Percentiles rank a stretch among this genome's conserved stretches.
Conservation (phyloP, 2,797 vertebrate species). For the Vireo griseus region DNA sequence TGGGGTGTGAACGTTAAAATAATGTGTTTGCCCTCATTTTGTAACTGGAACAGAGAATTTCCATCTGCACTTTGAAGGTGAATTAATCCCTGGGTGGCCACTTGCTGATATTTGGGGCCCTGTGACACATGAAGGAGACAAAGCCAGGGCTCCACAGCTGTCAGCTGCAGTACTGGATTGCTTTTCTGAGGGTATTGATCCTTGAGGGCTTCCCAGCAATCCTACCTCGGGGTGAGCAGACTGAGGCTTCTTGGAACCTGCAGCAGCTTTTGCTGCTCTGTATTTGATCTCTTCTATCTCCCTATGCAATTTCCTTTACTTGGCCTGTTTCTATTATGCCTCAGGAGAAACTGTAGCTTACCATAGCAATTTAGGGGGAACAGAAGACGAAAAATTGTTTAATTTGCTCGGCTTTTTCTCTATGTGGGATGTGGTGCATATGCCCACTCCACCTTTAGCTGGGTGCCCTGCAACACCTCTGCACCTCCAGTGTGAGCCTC, state of each 20-base stretch:
- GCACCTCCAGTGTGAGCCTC: neutral
- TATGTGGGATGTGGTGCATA: neutral
- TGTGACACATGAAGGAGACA: slow-evolving; percentile 35
- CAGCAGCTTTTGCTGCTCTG: neutral
- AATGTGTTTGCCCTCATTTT: slow-evolving; percentile 31
- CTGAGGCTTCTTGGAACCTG: neutral
- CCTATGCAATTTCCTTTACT: neutral
- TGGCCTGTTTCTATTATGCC: neutral
- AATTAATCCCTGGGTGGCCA: slow-evolving; percentile 30
- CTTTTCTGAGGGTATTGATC: neutral
- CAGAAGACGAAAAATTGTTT: neutral
- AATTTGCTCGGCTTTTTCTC: neutral
- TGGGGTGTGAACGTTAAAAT: slow-evolving; percentile 4
- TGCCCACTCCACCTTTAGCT: neutral
- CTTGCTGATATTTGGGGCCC: neutral
- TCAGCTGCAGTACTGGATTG: neutral
- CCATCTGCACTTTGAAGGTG: slow-evolving; percentile 16
- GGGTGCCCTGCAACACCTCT: neutral
- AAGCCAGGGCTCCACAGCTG: neutral
- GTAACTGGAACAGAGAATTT: slow-evolving; percentile 37
- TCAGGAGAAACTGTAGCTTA: neutral
- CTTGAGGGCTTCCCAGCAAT: neutral
- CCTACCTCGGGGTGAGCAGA: neutral
- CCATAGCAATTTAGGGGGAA: neutral
- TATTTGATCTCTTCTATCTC: neutral